Conservation (phyloP, 2,888 invertebrate genomes). For the Lasius fuliginosus region DNA sequence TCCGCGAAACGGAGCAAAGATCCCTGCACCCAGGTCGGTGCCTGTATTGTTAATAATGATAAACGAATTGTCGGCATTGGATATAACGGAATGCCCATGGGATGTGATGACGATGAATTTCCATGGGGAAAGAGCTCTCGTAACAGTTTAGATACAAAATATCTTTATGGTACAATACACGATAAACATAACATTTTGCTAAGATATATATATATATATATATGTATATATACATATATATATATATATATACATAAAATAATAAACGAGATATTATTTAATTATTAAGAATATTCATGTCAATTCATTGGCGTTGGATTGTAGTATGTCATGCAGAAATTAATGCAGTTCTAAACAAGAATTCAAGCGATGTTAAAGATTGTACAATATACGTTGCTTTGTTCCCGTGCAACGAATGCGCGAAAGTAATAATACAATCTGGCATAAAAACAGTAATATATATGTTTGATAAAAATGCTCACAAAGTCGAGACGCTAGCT, state of each 20-base stretch:
- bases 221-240: neutral
- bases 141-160: slow-evolving; percentile 91
- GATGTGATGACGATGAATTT: slow-evolving; percentile 95
- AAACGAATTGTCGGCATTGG: slow-evolving; percentile 97
- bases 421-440: slow-evolving; percentile 98
- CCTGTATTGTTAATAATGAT: slow-evolving; percentile 95
- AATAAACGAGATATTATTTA: neutral
- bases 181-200: neutral
- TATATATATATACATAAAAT: neutral
- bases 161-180: slow-evolving; percentile 91
- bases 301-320: slow-evolving; percentile 41
- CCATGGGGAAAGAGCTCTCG: slow-evolving; percentile 93
- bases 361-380: slow-evolving; percentile 91
- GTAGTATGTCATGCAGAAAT: slow-evolving; percentile 99
- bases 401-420: slow-evolving; percentile 99
- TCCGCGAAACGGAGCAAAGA: slow-evolving; percentile 98
- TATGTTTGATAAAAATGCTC: slow-evolving; percentile 93
- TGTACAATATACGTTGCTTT: slow-evolving; percentile 95
- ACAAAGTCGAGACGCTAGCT: slow-evolving; percentile 91
- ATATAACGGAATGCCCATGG: slow-evolving; percentile 98
- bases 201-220: neutral
- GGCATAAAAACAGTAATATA: slow-evolving; percentile 94
- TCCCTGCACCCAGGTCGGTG: slow-evolving; percentile 97
- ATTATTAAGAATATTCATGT: neutral
- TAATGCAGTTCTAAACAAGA: slow-evolving; percentile 98